These are phyloP conservation scores for Aphelinus atriplicis DNA, from an alignment of 1,140 invertebrate species.

Conservation along the genomic window DNA sequence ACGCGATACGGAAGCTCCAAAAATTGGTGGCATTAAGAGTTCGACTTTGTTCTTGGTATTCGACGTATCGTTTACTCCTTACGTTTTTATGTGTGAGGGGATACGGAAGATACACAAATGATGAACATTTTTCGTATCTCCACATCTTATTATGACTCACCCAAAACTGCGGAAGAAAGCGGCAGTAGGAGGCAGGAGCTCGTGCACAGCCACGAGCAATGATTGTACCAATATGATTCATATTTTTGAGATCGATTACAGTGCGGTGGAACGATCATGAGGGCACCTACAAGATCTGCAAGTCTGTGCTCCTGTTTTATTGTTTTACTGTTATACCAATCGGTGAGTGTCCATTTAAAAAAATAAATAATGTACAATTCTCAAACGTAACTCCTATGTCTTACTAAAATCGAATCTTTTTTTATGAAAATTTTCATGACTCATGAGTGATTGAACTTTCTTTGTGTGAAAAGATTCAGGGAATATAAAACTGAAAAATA, in stretches of 20 bases:
- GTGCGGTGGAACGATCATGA: not conserved
- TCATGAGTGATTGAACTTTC: too few relatives aligned
- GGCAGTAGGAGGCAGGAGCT: too few relatives aligned
- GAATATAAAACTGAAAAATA: too few relatives aligned
- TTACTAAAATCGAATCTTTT: too few relatives aligned
- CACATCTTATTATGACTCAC: too few relatives aligned
- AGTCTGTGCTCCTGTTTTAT: not conserved
- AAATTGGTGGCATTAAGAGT: not conserved
- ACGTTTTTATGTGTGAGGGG: not conserved
- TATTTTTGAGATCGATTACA: not conserved
- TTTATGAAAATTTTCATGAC: too few relatives aligned
- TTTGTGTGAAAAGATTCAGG: too few relatives aligned
- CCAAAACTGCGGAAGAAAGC: too few relatives aligned
- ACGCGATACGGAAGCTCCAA: conserved; percentile 3
- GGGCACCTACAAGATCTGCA: not conserved
- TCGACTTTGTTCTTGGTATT: not conserved
- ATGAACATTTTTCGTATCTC: not conserved
- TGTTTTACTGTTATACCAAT: not conserved
- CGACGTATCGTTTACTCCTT: not conserved
- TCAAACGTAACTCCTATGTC: too few relatives aligned
- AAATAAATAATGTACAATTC: too few relatives aligned
- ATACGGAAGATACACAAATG: conserved; percentile 27
- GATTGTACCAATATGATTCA: not conserved
- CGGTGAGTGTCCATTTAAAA: conserved; percentile 6
- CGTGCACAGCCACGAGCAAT: too few relatives aligned